Evolutionary conservation across 2,113 vertebrate genomes (phyloP).

Genomic region (Rhineura floridana): DNA sequence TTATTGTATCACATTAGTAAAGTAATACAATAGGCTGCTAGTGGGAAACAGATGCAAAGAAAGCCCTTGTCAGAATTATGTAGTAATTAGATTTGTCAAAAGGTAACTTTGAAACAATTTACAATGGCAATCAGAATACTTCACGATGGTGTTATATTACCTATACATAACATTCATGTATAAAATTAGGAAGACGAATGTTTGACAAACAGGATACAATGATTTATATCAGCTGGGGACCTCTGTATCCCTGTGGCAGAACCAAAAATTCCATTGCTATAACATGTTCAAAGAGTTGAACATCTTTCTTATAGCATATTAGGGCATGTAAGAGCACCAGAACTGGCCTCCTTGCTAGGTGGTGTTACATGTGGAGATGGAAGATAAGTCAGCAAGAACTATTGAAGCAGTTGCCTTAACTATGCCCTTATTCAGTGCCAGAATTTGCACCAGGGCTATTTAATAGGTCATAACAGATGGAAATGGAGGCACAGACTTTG

Average conservation of each 20-base stretch:
- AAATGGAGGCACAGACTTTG: background rate
- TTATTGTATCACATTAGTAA: conserved; percentile 27
- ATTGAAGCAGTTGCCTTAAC: background rate
- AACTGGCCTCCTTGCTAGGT: background rate
- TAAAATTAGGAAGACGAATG: background rate
- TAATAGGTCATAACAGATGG: background rate
- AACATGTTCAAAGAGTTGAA: background rate
- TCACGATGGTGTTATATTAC: background rate
- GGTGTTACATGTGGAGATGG: background rate
- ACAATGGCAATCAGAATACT: background rate
- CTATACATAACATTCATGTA: background rate
- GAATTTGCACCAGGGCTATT: background rate
- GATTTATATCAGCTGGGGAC: background rate
- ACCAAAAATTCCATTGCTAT: background rate
- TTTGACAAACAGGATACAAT: background rate
- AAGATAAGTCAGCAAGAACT: background rate
- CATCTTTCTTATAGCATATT: background rate
- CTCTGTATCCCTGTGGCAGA: background rate
- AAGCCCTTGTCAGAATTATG: background rate
- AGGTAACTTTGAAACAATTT: conserved; percentile 17
- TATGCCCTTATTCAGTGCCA: background rate
- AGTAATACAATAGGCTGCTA: background rate
- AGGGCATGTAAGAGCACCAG: background rate
- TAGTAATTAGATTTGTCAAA: conserved; percentile 20
- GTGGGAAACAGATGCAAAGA: conserved; percentile 6